Evolutionary conservation across 2,113 vertebrate species (phyloP), one percentile per base, ranked within the genome.

Genomic region (Nanger granti): DNA sequence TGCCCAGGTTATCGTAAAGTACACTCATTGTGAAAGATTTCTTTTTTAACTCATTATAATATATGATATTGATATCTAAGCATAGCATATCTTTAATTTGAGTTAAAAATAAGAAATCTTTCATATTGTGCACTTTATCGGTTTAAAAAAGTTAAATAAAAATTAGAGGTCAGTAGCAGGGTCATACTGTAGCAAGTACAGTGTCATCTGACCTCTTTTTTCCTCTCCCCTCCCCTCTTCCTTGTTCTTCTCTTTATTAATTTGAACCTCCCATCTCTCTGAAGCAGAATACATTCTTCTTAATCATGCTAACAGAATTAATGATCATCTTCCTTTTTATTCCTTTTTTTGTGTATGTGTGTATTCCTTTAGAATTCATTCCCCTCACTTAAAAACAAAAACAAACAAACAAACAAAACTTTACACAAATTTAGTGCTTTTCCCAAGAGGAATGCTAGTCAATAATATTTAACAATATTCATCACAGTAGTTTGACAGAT

Each of bases 111-210:
- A 87, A 47, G 14, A 20, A 55, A 15, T n/a, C 7, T 64, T 76
- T 59, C 37, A 64, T 47, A 80, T 0, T 34, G 44, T 47, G 29
- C 7, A 49, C 34, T 84, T 34, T 57, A 12, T 37, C 0, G 0
- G 62, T 34, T 66, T 66, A 66, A 66, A 66, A 2, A 47, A 82
- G 52, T 69, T 91, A 29, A 41, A 44, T 59, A 22, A 82, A 59
- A 87, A 41, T 64, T 55, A 55, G 41, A 28, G 6, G 4, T 41
- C 52, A 28, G 26, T 6, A 34, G 34, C 37, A 64, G 31, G 37
- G 28, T n/a, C 69, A 11, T 41, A 41, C 22, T 22, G 3, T 34
- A 69, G 14, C 54, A 59, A 31, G 13, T 28, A 14, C 3, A 57
- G 9, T 4, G 29, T 55, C 29, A 17, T 12, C 2, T 4, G 10